Evolutionary conservation across 2,888 invertebrate genomes (phyloP).

Genomic region (Drosophila siamana): DNA sequence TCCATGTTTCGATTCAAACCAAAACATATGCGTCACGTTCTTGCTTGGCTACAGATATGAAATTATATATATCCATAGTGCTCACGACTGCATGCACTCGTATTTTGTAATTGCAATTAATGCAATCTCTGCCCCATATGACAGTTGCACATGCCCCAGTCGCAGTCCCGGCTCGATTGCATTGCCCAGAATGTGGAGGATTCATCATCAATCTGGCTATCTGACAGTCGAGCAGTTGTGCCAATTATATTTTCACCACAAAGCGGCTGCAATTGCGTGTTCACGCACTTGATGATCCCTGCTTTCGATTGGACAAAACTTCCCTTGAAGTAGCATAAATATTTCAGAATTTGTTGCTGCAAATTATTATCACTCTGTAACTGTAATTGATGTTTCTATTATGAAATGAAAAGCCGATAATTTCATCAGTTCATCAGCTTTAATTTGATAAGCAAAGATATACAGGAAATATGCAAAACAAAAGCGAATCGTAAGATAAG

Average conservation of each 20-base stretch:
- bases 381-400: background rate
- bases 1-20: constrained; percentile 49
- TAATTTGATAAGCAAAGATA: background rate
- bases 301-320: too few species aligned
- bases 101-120: constrained; percentile 73
- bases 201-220: constrained; percentile 34
- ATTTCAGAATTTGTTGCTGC: too few species aligned
- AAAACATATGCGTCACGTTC: constrained; percentile 75
- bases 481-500: background rate
- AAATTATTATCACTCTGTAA: background rate
- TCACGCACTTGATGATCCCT: background rate
- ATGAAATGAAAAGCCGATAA: background rate
- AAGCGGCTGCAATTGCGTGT: background rate
- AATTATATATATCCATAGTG: constrained; percentile 21
- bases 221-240: constrained; percentile 21
- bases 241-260: constrained; percentile 10
- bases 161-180: constrained; percentile 30
- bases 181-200: constrained; percentile 37
- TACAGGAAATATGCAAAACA: background rate
- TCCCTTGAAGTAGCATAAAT: too few species aligned
- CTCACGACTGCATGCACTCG: constrained; percentile 16
- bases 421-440: background rate
- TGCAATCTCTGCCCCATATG: constrained; percentile 67
- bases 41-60: constrained; percentile 20
- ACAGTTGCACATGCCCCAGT: constrained; percentile 44